Conservation (phyloP, 2,888 invertebrate genomes). For the Allolobophora icterica region DNA sequence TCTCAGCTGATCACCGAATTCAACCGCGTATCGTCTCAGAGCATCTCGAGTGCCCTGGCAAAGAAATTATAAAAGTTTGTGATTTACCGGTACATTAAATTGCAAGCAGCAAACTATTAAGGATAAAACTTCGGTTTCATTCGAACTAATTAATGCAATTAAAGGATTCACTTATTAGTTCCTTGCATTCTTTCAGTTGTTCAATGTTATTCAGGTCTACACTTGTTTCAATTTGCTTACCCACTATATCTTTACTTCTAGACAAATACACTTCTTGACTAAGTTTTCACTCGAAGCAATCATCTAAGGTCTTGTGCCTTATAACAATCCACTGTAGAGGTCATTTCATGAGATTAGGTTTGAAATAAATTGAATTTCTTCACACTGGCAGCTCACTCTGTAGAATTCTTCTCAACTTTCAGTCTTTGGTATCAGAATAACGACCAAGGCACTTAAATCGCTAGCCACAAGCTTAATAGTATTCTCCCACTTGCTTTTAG, state of each 20-base stretch:
- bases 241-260: background rate
- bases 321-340: background rate
- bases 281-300: background rate
- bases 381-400: too few relatives aligned
- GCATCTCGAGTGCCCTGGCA: conserved; percentile 72
- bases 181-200: background rate
- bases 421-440: too few relatives aligned
- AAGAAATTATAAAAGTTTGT: background rate
- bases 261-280: background rate
- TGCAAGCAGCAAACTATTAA: background rate
- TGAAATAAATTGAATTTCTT: background rate
- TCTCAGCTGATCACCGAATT: conserved; percentile 80
- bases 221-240: background rate
- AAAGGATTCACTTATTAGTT: background rate
- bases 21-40: conserved; percentile 78
- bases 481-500: too few relatives aligned
- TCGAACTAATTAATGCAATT: background rate
- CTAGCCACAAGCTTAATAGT: too few relatives aligned
- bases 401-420: too few relatives aligned
- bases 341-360: background rate
- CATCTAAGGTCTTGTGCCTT: background rate
- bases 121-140: background rate
- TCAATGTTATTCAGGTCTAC: background rate
- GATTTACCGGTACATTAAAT: background rate
- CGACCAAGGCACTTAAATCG: too few relatives aligned